Evolutionary conservation across 2,888 invertebrate species (phyloP).

Genomic region (Yponomeuta malinellus): DNA sequence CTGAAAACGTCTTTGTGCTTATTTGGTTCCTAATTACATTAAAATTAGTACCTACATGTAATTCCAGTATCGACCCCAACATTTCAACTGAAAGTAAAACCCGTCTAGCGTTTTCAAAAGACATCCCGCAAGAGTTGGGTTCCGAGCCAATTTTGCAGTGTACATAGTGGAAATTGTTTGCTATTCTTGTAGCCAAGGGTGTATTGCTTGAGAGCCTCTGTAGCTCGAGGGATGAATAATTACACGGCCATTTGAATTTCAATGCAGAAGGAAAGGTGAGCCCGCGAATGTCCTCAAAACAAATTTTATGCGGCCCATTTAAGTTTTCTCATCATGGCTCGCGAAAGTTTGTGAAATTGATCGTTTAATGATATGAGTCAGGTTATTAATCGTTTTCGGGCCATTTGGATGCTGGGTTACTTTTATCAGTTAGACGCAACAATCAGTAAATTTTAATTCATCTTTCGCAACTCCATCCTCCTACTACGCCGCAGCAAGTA

Average conservation of each 20-base stretch:
- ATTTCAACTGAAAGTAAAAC: not conserved
- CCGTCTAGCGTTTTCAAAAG: not conserved
- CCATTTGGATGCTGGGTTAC: not conserved
- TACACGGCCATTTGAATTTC: conserved; percentile 26
- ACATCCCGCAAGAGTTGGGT: not conserved
- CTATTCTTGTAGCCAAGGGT: not conserved
- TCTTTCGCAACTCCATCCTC: no score
- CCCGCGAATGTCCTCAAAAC: conserved; percentile 16
- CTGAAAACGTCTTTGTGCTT: conserved; percentile 1
- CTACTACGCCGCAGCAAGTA: no score
- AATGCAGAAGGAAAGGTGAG: conserved; percentile 26
- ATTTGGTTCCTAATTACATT: no score
- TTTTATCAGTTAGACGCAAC: not conserved
- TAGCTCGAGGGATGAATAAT: conserved; percentile 15
- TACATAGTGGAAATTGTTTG: not conserved
- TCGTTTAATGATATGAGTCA: conserved; percentile 7
- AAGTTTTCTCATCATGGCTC: conserved; percentile 15
- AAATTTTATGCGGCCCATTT: conserved; percentile 34
- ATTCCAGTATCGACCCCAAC: not conserved
- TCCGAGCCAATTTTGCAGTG: not conserved
- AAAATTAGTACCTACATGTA: no score
- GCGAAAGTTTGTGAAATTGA: conserved; percentile 1
- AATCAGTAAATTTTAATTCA: not conserved
- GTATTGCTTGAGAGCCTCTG: not conserved
- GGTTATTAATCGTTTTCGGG: not conserved